phyloP scores from a whole-genome alignment of 2,797 vertebrate genomes.

The Cossypha niveicapilla region DNA sequence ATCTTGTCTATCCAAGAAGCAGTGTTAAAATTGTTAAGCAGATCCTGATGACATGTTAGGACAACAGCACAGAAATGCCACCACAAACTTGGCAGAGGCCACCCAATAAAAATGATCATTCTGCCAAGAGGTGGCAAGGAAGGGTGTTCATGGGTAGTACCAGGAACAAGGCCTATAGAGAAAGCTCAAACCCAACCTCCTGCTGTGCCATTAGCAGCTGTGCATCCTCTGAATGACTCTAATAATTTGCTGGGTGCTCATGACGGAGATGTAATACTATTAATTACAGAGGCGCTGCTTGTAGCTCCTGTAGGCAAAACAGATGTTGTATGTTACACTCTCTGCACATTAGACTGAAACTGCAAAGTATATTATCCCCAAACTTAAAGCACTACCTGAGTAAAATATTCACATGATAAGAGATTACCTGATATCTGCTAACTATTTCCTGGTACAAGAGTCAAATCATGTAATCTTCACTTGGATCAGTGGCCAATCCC shows the following conservation, averaged over 20 bases:
- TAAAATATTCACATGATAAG: background rate
- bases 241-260: background rate
- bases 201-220: background rate
- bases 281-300: background rate
- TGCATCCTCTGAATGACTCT: background rate
- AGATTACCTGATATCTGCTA: background rate
- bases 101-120: background rate
- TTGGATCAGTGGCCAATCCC: background rate
- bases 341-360: background rate
- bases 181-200: background rate
- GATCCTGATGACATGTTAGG: background rate
- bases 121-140: background rate
- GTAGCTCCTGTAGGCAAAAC: background rate
- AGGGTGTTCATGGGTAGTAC: background rate
- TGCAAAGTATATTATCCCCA: background rate
- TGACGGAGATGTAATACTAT: background rate
- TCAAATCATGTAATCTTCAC: background rate
- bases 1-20: background rate
- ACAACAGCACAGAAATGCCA: background rate
- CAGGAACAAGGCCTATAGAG: background rate
- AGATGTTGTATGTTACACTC: background rate
- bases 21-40: background rate
- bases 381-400: background rate
- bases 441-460: background rate
- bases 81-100: background rate